phyloP scores from a whole-genome alignment of 2,113 vertebrate species.

The Xiphophorus couchianus region DNA sequence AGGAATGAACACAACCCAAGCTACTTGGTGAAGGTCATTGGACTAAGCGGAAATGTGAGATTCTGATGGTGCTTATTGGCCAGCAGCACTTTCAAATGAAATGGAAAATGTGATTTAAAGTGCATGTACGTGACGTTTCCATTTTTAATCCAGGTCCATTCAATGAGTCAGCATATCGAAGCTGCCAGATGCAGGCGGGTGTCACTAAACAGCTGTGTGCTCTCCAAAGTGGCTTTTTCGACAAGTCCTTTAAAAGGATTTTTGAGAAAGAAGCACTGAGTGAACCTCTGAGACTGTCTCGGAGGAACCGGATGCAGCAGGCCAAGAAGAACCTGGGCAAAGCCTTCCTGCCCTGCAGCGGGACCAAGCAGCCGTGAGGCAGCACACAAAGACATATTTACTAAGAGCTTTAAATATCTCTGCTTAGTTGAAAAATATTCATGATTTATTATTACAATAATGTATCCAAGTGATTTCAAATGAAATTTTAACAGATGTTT shows the following conservation, averaged over 20 bases:
- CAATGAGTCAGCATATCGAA: slow-evolving; percentile 86
- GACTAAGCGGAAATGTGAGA: no score
- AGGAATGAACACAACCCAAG: no score
- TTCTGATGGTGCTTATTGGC: no score
- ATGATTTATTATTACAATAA: no score
- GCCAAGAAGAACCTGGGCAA: slow-evolving; percentile 86
- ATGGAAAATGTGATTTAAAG: no score
- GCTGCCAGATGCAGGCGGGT: slow-evolving; percentile 84
- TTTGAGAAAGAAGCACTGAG: slow-evolving; percentile 85
- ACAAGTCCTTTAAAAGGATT: slow-evolving; percentile 81
- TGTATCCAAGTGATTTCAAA: not conserved
- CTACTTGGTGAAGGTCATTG: no score
- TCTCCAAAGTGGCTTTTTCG: slow-evolving; percentile 87
- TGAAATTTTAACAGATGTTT: not conserved
- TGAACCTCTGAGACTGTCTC: slow-evolving; percentile 79
- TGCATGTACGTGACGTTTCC: not conserved
- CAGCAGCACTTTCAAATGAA: no score
- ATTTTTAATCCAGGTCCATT: slow-evolving; percentile 79
- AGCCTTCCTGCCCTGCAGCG: slow-evolving; percentile 84
- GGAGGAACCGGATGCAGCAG: slow-evolving; percentile 80
- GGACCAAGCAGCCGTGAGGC: slow-evolving; percentile 85
- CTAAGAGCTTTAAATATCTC: no score
- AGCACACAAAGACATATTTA: not conserved
- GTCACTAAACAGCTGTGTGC: slow-evolving; percentile 76
- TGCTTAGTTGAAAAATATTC: no score